Base-by-base conservation (phyloP, 2,797 vertebrate genomes). In the Gallinago nigripennis region DNA sequence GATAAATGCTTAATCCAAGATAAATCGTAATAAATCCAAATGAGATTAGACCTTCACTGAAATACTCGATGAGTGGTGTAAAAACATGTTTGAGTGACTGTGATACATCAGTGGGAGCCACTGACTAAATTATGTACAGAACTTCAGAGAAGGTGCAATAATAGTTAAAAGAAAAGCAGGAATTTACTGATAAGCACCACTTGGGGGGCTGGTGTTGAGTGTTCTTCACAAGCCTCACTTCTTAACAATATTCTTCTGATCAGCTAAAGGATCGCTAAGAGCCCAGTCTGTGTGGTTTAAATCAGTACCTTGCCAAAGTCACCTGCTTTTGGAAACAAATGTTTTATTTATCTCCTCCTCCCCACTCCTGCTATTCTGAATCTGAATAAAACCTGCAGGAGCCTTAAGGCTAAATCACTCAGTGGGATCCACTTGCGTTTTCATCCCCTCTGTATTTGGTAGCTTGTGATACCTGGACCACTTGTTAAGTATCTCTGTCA, bases 11-110 rank as follows among this genome's bases (percentile, higher is more conserved):
- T 96, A 96, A 96, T 94, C 96, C 88, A 30, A 95, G 91, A 92
- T 97, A 96, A 97, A 96, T 90, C 37, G 78, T 85, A 94, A 95
- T 92, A 96, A 94, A 97, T 94, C 96, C 96, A 95, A 96, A 96
- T 95, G 88, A 97, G 95, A 96, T 97, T 96, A 96, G 94, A 81
- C 83, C 81, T 96, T 91, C 60, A 86, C 82, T 6, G 12, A 90
- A 90, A 94, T 94, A 96, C 25, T 90, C 80, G 79, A 9, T 18
- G 68, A 92, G 72, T 57, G 68, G 71, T 77, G 37, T 68, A 91
- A 94, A 92, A 92, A 79, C 82, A 63, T 19, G 54, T 71, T 51
- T 64, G 91, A 95, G 73, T 82, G 77, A 77, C 86, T 94, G 80
- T 56, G 70, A 86, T 86, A 72, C 50, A 82, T 86, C 91, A 82